These are phyloP conservation scores for Galbula dea DNA, from an alignment of 2,113 vertebrate genomes.

Conservation along the genomic window DNA sequence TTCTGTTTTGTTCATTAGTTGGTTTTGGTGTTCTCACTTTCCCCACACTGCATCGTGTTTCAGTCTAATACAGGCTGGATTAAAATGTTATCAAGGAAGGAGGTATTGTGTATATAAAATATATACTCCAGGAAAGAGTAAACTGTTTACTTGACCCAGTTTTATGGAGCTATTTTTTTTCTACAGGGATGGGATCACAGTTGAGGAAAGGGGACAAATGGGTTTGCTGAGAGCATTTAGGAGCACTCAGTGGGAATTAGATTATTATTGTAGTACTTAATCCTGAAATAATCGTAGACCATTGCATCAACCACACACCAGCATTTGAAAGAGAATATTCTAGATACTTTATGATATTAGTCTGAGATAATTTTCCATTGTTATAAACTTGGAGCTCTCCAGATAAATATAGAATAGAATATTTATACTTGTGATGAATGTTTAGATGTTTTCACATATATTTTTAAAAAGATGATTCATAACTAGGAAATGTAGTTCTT, in stretches of 20 bases:
- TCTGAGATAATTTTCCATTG: not conserved
- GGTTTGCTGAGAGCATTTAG: conserved; percentile 44
- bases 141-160: conserved; percentile 22
- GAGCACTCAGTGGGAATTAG: conserved; percentile 18
- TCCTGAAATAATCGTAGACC: conserved; percentile 28
- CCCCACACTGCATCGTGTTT: not conserved
- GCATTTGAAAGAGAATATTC: conserved; percentile 42
- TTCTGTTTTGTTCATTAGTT: not conserved
- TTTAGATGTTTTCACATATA: not conserved
- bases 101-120: not conserved
- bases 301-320: not conserved
- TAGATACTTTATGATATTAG: conserved; percentile 1
- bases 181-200: not conserved
- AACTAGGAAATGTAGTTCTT: not conserved
- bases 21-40: not conserved
- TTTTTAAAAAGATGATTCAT: conserved; percentile 9
- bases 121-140: not conserved
- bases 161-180: not conserved
- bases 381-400: conserved; percentile 10
- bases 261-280: conserved; percentile 43
- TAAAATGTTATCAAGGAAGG: not conserved
- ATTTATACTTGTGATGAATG: conserved; percentile 5
- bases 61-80: not conserved
- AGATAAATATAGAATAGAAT: conserved; percentile 23
- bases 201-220: not conserved